These are phyloP conservation scores for Cryptocephalus primarius DNA, from an alignment of 2,888 invertebrate species.

Conservation along the genomic window DNA sequence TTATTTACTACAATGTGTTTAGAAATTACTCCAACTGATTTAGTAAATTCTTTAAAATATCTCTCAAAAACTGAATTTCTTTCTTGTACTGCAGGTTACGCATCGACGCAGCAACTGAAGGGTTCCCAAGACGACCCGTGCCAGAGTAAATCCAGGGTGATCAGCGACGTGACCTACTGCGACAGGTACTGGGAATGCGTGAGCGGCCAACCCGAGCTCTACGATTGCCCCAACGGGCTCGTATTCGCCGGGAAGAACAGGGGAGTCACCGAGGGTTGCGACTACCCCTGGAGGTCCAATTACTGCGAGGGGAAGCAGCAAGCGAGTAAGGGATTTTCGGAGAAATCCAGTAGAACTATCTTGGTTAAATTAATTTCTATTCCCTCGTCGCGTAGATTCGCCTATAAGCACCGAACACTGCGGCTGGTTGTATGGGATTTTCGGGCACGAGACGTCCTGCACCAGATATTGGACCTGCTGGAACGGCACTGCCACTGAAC, in stretches of 20 bases:
- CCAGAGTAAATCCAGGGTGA: conserved; percentile 64
- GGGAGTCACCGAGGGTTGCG: conserved; percentile 81
- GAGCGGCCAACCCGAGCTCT: conserved; percentile 68
- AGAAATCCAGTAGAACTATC: too few relatives aligned
- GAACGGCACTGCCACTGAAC: conserved; percentile 89
- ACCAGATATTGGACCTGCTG: conserved; percentile 91
- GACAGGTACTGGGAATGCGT: conserved; percentile 80
- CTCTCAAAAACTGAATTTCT: neutral
- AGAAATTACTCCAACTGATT: too few relatives aligned
- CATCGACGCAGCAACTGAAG: conserved; percentile 24
- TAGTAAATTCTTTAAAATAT: too few relatives aligned
- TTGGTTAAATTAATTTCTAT: too few relatives aligned
- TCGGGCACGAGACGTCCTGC: conserved; percentile 88
- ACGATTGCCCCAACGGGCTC: conserved; percentile 83
- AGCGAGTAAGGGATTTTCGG: conserved; percentile 43
- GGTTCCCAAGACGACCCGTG: conserved; percentile 64
- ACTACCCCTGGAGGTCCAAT: conserved; percentile 82
- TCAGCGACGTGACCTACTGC: conserved; percentile 71
- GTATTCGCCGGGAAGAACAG: conserved; percentile 83
- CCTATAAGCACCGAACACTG: conserved; percentile 79
- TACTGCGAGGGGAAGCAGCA: conserved; percentile 77
- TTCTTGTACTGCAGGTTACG: conserved; percentile 15
- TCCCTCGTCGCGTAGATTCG: too few relatives aligned
- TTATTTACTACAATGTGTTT: too few relatives aligned
- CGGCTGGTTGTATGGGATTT: conserved; percentile 87